Percentiles rank a stretch among this genome's conserved stretches.
These are phyloP conservation scores for Pseudeuparius sepicola DNA, from an alignment of 2,888 invertebrate genomes.

Conservation along the genomic window DNA sequence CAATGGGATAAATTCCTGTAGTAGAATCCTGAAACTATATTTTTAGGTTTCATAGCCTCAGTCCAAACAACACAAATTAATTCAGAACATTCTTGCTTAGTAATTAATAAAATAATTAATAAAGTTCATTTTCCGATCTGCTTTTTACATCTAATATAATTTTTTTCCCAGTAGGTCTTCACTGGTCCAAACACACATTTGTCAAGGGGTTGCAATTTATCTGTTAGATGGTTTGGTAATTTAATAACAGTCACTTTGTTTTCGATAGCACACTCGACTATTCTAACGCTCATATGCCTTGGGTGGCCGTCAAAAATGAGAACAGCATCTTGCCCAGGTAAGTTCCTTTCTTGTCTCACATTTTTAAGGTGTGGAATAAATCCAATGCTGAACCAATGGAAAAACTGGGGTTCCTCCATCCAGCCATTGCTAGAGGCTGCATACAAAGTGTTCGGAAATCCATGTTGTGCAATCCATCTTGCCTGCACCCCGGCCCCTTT, in stretches of 20 bases:
- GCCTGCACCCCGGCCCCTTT: constrained; percentile 26
- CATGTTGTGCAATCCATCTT: constrained; percentile 18
- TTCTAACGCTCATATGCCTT: constrained; percentile 8
- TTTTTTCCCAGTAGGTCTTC: constrained; percentile 5
- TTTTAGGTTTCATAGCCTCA: too few species aligned
- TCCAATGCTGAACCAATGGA: constrained; percentile 16
- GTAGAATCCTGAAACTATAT: too few species aligned
- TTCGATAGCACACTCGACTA: constrained; percentile 1
- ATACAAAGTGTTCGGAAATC: constrained; percentile 25
- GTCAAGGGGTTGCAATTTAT: constrained; percentile 5
- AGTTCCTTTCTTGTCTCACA: constrained; percentile 8
- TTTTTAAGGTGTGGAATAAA: constrained; percentile 16
- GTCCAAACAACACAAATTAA: too few species aligned
- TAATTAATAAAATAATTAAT: too few species aligned
- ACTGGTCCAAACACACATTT: constrained; percentile 8
- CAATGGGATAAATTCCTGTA: too few species aligned
- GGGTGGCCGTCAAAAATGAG: constrained; percentile 14
- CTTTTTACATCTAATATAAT: too few species aligned
- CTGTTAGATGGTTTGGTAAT: constrained; percentile 8
- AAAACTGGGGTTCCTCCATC: constrained; percentile 26
- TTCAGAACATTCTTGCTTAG: too few species aligned
- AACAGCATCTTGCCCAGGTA: constrained; percentile 16
- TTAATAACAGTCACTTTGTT: constrained; percentile 8
- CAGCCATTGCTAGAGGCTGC: constrained; percentile 25
- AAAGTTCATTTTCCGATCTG: too few species aligned